Evolutionary conservation across 2,888 invertebrate species (phyloP).

Genomic region (Vanessa cardui): DNA sequence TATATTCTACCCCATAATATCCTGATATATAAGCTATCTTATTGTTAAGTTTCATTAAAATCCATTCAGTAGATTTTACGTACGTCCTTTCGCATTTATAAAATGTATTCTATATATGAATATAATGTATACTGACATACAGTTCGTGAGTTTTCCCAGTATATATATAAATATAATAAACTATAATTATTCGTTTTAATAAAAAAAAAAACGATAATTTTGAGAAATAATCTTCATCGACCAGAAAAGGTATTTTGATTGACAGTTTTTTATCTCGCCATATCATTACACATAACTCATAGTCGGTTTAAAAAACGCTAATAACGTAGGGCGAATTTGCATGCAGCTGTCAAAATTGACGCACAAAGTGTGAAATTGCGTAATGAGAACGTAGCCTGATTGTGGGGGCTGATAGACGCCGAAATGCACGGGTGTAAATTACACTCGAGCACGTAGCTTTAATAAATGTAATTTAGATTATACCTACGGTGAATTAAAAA

Average conservation of each 20-base stretch:
- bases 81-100: too few relatives aligned
- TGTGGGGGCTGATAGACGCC: constrained; percentile 44
- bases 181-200: background rate
- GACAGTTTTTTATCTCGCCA: constrained; percentile 30
- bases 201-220: background rate
- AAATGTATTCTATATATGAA: too few relatives aligned
- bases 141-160: too few relatives aligned
- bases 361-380: constrained; percentile 55
- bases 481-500: background rate
- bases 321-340: constrained; percentile 48
- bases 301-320: constrained; percentile 49
- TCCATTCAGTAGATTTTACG: too few relatives aligned
- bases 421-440: constrained; percentile 35
- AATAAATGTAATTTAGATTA: constrained; percentile 24
- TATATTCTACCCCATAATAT: too few relatives aligned
- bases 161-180: background rate
- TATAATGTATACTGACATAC: too few relatives aligned
- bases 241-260: constrained; percentile 17
- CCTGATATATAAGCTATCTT: too few relatives aligned
- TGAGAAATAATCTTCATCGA: background rate
- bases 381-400: constrained; percentile 49
- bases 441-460: constrained; percentile 13
- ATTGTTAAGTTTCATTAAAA: too few relatives aligned
- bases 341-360: constrained; percentile 57
- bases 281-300: constrained; percentile 26